These are phyloP conservation scores for Caenorhabditis doughertyi DNA, from an alignment of 2,888 invertebrate species.

Conservation along the genomic window DNA sequence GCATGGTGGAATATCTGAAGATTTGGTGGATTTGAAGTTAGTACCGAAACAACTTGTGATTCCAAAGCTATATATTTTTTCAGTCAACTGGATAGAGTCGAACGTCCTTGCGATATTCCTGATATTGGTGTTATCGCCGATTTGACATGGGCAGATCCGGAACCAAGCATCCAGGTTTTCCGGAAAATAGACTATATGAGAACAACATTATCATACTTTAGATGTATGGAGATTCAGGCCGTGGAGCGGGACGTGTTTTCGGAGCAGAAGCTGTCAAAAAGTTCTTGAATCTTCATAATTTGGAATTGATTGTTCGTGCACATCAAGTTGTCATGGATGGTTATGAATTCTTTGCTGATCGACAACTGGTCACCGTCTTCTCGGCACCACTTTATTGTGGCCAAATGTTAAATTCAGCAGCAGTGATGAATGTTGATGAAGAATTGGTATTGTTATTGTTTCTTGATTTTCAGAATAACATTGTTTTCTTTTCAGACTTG, in stretches of 20 bases:
- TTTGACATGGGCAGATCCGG: conserved; percentile 83
- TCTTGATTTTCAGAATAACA: neutral
- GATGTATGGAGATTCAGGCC: conserved; percentile 67
- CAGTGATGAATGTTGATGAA: conserved; percentile 76
- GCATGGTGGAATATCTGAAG: conserved; percentile 87
- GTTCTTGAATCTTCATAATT: conserved; percentile 68
- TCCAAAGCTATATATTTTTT: neutral
- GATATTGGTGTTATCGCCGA: conserved; percentile 85
- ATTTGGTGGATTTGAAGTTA: conserved; percentile 86
- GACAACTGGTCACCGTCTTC: conserved; percentile 71
- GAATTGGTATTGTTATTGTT: too few species aligned
- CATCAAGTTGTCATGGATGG: conserved; percentile 85
- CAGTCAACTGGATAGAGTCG: conserved; percentile 84
- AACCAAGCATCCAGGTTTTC: conserved; percentile 43
- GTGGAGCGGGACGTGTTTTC: conserved; percentile 72
- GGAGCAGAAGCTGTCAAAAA: conserved; percentile 71
- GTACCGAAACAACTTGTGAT: conserved; percentile 83
- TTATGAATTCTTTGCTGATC: conserved; percentile 85
- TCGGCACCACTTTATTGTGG: conserved; percentile 71
- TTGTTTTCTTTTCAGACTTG: conserved; percentile 9
- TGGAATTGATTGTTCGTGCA: conserved; percentile 74
- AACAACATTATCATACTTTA: neutral
- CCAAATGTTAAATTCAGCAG: conserved; percentile 75
- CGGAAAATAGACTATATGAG: neutral
- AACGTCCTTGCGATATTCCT: conserved; percentile 86